A percentile compares a stretch with the other conserved stretches of the same genome.
Evolutionary conservation across 1,140 invertebrate species (phyloP).

Genomic region (Brachionus plicatilis): DNA sequence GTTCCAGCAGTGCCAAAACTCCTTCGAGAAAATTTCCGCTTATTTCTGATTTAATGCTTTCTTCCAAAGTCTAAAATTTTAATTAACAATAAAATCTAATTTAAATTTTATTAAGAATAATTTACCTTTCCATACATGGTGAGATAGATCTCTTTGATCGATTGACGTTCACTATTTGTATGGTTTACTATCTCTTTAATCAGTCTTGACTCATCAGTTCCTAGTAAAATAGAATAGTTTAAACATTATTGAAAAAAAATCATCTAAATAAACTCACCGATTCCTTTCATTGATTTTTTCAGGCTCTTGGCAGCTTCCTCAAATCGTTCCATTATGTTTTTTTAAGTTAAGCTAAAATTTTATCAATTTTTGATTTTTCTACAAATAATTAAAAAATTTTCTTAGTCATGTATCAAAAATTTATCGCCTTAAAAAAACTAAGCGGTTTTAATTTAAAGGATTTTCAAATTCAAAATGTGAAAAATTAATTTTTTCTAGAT

Average conservation of each 20-base stretch:
- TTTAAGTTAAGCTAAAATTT: not conserved
- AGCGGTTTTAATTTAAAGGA: not conserved
- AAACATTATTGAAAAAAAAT: not conserved
- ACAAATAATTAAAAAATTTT: not conserved
- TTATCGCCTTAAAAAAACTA: not conserved
- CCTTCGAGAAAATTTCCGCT: constrained; percentile 79
- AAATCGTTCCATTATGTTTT: not conserved
- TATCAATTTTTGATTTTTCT: not conserved
- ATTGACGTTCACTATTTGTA: constrained; percentile 29
- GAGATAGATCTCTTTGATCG: constrained; percentile 2
- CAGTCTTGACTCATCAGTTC: constrained; percentile 10
- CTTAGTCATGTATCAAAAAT: not conserved
- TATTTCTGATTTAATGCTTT: constrained; percentile 75
- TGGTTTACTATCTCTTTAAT: constrained; percentile 1
- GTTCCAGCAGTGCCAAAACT: constrained; percentile 71
- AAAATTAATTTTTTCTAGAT: too few relatives aligned
- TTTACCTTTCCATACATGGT: constrained; percentile 35
- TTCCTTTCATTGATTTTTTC: not conserved
- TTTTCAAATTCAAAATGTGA: too few relatives aligned
- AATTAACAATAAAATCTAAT: not conserved
- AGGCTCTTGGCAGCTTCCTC: not conserved
- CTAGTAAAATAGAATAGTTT: constrained; percentile 23
- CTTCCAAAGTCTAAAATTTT: constrained; percentile 59
- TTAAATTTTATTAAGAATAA: too few relatives aligned
- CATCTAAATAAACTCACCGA: not conserved